Evolutionary conservation across 2,113 vertebrate species (phyloP).

Genomic region (Cochlearius cochlearius): DNA sequence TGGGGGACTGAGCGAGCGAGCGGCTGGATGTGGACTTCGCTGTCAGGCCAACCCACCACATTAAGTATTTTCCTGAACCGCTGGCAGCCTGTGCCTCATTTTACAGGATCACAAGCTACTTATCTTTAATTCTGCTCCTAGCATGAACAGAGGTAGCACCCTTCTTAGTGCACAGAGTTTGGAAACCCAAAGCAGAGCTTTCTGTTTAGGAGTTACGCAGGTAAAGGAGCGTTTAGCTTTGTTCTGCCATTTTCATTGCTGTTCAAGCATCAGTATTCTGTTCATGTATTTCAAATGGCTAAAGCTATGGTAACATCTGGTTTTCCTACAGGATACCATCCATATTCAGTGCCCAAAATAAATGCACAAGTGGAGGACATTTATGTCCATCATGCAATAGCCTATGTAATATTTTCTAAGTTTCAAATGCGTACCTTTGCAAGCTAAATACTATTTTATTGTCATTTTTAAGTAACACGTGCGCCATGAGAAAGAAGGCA

Average conservation of each 20-base stretch:
- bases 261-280: background rate
- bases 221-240: background rate
- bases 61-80: background rate
- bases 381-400: background rate
- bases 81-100: background rate
- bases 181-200: background rate
- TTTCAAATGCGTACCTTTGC: background rate
- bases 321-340: background rate
- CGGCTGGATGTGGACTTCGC: background rate
- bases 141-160: background rate
- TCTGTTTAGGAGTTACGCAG: background rate
- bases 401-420: background rate
- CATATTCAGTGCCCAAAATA: background rate
- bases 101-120: background rate
- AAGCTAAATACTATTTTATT: background rate
- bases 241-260: background rate
- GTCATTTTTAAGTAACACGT: background rate
- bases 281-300: background rate
- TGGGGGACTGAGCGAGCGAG: background rate
- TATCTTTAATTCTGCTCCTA: background rate
- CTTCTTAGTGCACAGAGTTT: background rate
- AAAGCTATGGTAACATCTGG: background rate
- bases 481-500: background rate
- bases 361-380: background rate
- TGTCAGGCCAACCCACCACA: background rate